These are phyloP conservation scores for Danio kyathit DNA, from an alignment of 2,797 vertebrate species.

Conservation along the genomic window DNA sequence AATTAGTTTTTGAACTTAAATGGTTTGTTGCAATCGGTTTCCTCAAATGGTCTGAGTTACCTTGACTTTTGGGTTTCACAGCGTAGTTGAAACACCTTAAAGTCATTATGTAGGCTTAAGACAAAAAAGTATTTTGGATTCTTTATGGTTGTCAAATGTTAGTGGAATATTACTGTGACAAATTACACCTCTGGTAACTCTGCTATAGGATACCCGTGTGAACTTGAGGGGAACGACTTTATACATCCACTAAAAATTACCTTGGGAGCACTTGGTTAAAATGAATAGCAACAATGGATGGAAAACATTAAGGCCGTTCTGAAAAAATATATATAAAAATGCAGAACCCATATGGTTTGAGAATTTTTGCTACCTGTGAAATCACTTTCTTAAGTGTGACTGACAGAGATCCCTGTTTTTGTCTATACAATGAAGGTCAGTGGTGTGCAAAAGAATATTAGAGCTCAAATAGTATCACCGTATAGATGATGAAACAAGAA, in stretches of 20 bases:
- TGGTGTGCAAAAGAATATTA: too few species aligned
- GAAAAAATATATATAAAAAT: not conserved
- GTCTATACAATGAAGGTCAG: too few species aligned
- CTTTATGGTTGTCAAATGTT: slow-evolving; percentile 5
- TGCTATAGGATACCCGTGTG: slow-evolving; percentile 9
- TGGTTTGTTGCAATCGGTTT: too few species aligned
- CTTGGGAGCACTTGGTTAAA: slow-evolving; percentile 1
- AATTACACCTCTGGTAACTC: not conserved
- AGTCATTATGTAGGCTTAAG: not conserved
- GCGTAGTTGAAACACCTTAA: not conserved
- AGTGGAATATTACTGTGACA: not conserved
- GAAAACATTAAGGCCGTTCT: not conserved
- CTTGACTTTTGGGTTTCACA: too few species aligned
- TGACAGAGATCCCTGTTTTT: too few species aligned
- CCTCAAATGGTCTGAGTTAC: too few species aligned
- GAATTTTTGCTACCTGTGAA: not conserved
- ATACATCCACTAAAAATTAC: not conserved
- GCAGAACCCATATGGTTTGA: not conserved
- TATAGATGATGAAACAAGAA: too few species aligned
- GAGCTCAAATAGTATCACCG: too few species aligned
- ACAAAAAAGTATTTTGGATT: not conserved
- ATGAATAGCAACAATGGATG: not conserved
- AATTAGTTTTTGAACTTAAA: too few species aligned
- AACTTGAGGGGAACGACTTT: not conserved
- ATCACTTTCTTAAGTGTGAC: not conserved